Evolutionary conservation across 2,113 vertebrate species (phyloP).

Genomic region (Mesoclemmys tuberculata): DNA sequence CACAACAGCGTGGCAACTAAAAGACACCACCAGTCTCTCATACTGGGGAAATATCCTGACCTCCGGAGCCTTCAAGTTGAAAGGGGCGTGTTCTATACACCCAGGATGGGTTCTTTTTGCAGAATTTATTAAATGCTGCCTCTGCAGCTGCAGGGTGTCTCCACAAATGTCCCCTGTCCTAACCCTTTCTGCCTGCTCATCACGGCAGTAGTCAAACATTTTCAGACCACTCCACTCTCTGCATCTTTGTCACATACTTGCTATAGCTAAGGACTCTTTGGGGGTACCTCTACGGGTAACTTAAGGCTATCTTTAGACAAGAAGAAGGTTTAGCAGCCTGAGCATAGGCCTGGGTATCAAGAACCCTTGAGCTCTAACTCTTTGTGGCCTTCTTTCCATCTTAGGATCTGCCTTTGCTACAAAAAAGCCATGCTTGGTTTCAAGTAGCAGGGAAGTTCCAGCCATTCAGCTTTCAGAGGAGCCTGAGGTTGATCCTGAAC

Average conservation of each 20-base stretch:
- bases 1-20: neutral
- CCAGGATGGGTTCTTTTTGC: neutral
- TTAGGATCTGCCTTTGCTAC: neutral
- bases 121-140: neutral
- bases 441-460: neutral
- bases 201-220: neutral
- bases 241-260: neutral
- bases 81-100: neutral
- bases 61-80: neutral
- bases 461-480: neutral
- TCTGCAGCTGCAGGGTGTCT: no score
- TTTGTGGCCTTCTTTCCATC: neutral
- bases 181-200: neutral
- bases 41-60: neutral
- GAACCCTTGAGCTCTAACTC: neutral
- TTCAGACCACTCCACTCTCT: neutral
- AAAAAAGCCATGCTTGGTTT: neutral
- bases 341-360: neutral
- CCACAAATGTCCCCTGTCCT: neutral
- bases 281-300: neutral
- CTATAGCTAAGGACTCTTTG: neutral
- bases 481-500: neutral
- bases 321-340: neutral
- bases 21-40: neutral
- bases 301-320: neutral